Base-by-base conservation (phyloP, 2,888 invertebrate species). In the Dastarcus helophoroides region DNA sequence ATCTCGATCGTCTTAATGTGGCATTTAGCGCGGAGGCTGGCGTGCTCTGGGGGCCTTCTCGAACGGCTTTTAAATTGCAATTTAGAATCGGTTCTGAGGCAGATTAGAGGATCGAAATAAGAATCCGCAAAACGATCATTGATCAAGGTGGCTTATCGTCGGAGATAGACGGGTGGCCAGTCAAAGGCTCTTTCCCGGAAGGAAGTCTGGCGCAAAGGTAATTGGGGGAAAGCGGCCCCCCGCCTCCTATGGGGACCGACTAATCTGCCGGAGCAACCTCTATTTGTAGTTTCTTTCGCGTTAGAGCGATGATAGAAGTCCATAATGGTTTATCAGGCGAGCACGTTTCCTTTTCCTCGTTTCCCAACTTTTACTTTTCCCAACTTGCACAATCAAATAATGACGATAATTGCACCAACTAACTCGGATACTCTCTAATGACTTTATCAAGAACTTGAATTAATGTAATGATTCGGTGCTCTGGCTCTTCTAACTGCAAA, bases 201-300 rank as follows among this genome's bases (percentile, higher is more conserved):
- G 38, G 37, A 46, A 43, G 41, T 39, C 41, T 29, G 32, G 36
- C 36, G 46, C 33, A 42, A 44, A 47, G 47, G 45, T 47, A 47
- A 47, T 47, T 47, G 47, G 42, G 38, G 13, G 29, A 25, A 19
- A 22, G 16, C 11, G 26, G 16, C 29, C 35, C 23, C 13, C 14
- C 19, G 17, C 28, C 26, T 29, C 42, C 42, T 41, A 54, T 54
- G 48, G 40, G 44, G 47, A 53, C 55, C 54, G 47, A 47, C 55
- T 56, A 56, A 56, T 56, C 54, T 51, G 50, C n/a, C n/a, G n/a
- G n/a, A n/a, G 54, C 44, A 51, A 53, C 49, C 49, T 52, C 53
- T 51, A 53, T 54, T 53, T 52, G 50, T 52, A 53, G 50, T 54
- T 54, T 53, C 51, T 51, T 50, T 49, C 45, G 43, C 46, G 44